Evolutionary conservation across 1,140 invertebrate species (phyloP).

Genomic region (Camponotus pennsylvanicus): DNA sequence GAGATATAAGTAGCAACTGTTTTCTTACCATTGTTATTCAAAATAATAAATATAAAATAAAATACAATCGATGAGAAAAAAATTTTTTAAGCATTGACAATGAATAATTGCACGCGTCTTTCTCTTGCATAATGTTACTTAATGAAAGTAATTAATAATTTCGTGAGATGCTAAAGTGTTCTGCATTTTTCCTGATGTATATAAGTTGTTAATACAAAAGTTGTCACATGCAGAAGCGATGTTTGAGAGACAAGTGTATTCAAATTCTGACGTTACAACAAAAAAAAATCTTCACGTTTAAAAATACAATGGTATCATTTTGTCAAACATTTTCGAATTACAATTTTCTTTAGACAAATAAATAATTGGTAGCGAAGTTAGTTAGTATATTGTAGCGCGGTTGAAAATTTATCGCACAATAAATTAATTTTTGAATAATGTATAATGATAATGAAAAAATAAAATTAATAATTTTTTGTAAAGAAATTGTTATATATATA

Average conservation of each 20-base stretch:
- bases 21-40: too few species aligned
- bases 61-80: too few species aligned
- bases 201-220: background rate
- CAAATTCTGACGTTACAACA: background rate
- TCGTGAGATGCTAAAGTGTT: background rate
- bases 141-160: constrained; percentile 38
- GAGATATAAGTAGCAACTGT: too few species aligned
- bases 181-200: background rate
- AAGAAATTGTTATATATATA: background rate
- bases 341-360: too few species aligned
- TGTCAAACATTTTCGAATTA: background rate
- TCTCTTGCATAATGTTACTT: background rate
- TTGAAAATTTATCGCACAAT: too few species aligned
- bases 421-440: too few species aligned
- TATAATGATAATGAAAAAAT: too few species aligned
- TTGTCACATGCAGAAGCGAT: background rate
- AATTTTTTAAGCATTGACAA: constrained; percentile 24
- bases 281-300: background rate
- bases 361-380: too few species aligned
- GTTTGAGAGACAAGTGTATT: background rate
- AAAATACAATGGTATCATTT: background rate
- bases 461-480: too few species aligned
- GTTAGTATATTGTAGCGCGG: too few species aligned
- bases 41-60: too few species aligned
- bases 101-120: constrained; percentile 56